phyloP scores from a whole-genome alignment of 2,113 vertebrate genomes.

The Cebus imitator region DNA sequence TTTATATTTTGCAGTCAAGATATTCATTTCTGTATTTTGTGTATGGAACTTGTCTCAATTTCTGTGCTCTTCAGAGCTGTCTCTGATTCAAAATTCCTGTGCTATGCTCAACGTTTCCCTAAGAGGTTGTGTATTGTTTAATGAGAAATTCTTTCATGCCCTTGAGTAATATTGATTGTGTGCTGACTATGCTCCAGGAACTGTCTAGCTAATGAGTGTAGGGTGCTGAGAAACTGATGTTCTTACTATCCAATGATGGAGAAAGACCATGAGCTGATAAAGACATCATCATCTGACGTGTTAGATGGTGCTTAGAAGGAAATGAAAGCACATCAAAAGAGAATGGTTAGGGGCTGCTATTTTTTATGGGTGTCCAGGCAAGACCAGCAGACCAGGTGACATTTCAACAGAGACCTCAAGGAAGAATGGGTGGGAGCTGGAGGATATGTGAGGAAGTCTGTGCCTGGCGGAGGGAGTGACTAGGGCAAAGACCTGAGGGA shows the following conservation, averaged over 20 bases:
- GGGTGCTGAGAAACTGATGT: no score
- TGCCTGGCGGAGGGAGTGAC: background rate
- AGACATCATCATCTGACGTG: background rate
- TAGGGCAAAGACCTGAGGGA: background rate
- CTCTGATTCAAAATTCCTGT: no score
- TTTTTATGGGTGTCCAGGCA: background rate
- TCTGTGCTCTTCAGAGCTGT: background rate
- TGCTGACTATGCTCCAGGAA: background rate
- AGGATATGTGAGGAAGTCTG: background rate
- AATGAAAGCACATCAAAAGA: background rate
- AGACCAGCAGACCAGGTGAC: background rate
- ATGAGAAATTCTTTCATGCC: background rate
- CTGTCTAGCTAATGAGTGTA: background rate
- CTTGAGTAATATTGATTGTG: no score
- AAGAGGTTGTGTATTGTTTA: background rate
- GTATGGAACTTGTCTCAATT: no score
- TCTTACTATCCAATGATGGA: background rate
- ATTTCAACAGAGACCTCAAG: background rate
- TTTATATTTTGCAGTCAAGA: no score
- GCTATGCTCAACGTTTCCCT: no score
- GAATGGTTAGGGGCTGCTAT: no score
- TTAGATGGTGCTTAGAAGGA: background rate
- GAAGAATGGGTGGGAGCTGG: background rate
- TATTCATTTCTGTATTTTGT: no score
- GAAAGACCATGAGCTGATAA: background rate